phyloP scores from a whole-genome alignment of 2,113 vertebrate genomes.

The Microcebus griseorufus region DNA sequence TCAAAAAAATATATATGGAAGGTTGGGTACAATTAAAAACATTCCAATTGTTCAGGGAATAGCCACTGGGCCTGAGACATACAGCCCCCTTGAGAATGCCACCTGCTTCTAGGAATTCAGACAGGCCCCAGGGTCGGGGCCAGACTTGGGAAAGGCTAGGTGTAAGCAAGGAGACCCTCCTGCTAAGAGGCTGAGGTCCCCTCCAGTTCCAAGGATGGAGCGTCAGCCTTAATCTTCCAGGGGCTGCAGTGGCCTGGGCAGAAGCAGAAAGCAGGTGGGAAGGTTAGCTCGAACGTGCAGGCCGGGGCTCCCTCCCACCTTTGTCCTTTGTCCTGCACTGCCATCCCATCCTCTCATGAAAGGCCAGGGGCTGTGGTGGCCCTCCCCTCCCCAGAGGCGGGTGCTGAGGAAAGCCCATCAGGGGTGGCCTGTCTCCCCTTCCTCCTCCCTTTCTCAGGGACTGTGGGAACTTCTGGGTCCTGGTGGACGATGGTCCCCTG shows the following conservation, averaged over 20 bases:
- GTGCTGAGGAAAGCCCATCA: conserved; percentile 1
- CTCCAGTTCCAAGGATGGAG: neutral
- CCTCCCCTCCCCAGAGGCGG: neutral
- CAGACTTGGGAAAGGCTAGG: neutral
- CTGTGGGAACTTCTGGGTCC: neutral
- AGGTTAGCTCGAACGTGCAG: neutral
- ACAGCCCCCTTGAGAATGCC: neutral
- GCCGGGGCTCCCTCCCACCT: neutral
- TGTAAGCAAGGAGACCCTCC: neutral
- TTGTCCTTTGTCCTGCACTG: neutral
- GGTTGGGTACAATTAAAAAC: neutral
- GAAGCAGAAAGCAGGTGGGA: neutral
- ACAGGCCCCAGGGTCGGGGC: neutral
- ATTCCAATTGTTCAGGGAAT: neutral
- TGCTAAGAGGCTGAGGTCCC: neutral
- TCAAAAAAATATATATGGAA: neutral
- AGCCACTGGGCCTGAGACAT: neutral
- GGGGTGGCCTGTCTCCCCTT: neutral
- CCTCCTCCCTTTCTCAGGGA: conserved; percentile 1
- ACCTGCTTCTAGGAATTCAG: neutral
- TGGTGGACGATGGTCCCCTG: neutral
- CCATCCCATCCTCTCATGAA: neutral
- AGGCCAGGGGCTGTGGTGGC: neutral
- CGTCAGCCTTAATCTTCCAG: neutral
- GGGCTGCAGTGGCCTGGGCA: neutral